Evolutionary conservation across 2,888 invertebrate species (phyloP), one percentile per base, ranked within the genome.

Genomic region (Shargacucullia verbasci): DNA sequence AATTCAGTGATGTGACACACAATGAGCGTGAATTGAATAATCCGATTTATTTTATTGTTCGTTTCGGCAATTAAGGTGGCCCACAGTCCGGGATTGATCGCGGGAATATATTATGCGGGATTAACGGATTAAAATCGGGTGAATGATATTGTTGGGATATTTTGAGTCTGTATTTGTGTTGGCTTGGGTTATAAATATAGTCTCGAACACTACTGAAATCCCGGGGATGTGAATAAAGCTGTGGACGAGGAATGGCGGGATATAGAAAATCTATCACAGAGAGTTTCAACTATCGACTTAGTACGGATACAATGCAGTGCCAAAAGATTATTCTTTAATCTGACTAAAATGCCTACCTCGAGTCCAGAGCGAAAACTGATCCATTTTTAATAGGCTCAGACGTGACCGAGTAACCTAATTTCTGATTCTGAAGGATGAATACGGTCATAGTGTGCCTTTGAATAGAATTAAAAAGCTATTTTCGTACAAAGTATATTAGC

Each of bases 21-120:
- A 12, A 45, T 47, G 14, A 20, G 13, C 14, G 20, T 11, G 40
- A 31, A 15, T 50, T 27, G 34, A 39, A 50, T 59, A 25, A 60
- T 70, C 71, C 48, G 60, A 53, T 66, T 52, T 49, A 71, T 61
- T 69, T 53, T 57, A 61, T 61, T 66, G 31, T 38, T 54, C 53
- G n/a, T 41, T 59, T 48, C 39, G 12, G 48, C 48, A 60, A 70
- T 70, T 70, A 53, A 49, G 41, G 48, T 47, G 29, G 48, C 15
- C 45, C 34, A 25, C 45, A 34, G 35, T n/a, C 35, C 39, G 49
- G 40, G 52, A 60, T 48, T 60, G 57, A 71, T 71, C 57, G 33
- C 57, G 52, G 60, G 48, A 46, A 59, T 55, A 38, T 56, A 56
- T 70, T 52, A 29, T 43, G 34, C 7, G 44, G 56, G 56, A 53